Conservation (phyloP, 2,113 vertebrate genomes). For the Neoarius graeffei region DNA sequence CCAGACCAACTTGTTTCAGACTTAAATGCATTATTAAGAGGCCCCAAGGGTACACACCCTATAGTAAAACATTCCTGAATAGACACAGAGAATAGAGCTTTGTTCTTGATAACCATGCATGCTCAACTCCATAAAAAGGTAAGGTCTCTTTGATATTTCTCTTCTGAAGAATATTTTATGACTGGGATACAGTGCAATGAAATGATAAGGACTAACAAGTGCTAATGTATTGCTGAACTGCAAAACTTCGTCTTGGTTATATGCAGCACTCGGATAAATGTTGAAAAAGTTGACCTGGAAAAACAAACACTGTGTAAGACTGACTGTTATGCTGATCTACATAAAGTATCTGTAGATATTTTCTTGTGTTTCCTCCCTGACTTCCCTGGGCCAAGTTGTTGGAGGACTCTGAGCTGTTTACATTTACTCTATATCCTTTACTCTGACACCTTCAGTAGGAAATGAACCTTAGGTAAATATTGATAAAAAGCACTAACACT, state of each 20-base stretch:
- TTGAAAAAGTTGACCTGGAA: constrained; percentile 13
- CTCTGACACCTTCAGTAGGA: constrained; percentile 41
- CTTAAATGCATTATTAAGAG: constrained; percentile 52
- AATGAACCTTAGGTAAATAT: constrained; percentile 51
- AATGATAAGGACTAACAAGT: constrained; percentile 32
- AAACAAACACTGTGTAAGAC: not conserved
- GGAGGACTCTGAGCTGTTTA: constrained; percentile 31
- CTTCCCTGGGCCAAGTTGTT: not conserved
- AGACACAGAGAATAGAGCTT: constrained; percentile 38
- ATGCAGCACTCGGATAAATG: not conserved
- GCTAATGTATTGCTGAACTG: not conserved
- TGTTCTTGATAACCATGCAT: constrained; percentile 43
- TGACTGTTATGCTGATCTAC: constrained; percentile 13
- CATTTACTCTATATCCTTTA: constrained; percentile 39
- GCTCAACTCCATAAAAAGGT: constrained; percentile 37
- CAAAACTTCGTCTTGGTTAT: not conserved
- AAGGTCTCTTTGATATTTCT: constrained; percentile 28
- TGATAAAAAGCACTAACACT: constrained; percentile 47
- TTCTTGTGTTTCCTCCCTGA: not conserved
- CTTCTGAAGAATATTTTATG: constrained; percentile 24
- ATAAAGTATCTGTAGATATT: not conserved
- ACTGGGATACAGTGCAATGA: constrained; percentile 21
- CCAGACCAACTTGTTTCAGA: constrained; percentile 50
- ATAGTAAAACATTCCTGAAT: constrained; percentile 53
- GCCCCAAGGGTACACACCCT: constrained; percentile 47